Conservation (phyloP, 1,140 invertebrate genomes). For the Ooceraea biroi region DNA sequence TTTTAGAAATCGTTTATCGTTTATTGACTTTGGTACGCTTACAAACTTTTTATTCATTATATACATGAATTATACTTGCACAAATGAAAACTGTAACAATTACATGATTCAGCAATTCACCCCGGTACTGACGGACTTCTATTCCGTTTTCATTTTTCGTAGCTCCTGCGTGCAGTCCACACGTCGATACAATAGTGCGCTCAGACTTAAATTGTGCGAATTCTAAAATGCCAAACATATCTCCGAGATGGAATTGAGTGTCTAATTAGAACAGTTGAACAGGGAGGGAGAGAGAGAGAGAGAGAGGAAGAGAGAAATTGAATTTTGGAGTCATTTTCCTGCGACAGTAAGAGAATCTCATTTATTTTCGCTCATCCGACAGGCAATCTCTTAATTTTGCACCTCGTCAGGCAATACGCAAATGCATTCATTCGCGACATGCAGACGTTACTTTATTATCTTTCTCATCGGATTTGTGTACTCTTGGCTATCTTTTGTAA, state of each 20-base stretch:
- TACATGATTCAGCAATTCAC: not conserved
- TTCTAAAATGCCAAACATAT: constrained; percentile 48
- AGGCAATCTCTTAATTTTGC: constrained; percentile 80
- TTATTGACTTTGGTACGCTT: not conserved
- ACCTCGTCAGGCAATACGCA: constrained; percentile 76
- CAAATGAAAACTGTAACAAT: not conserved
- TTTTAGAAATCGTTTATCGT: no score
- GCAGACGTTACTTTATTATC: constrained; percentile 72
- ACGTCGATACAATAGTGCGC: constrained; percentile 66
- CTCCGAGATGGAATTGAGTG: constrained; percentile 74
- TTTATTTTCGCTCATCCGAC: constrained; percentile 68
- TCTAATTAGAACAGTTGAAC: constrained; percentile 79
- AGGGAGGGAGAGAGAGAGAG: constrained; percentile 66
- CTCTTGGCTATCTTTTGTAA: not conserved
- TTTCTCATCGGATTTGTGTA: constrained; percentile 30
- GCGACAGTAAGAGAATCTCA: constrained; percentile 65
- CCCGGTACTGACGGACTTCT: not conserved
- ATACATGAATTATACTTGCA: not conserved
- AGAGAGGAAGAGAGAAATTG: constrained; percentile 77
- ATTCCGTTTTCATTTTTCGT: not conserved
- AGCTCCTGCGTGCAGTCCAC: constrained; percentile 1
- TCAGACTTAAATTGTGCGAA: constrained; percentile 63
- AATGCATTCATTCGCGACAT: constrained; percentile 68
- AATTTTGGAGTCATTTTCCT: constrained; percentile 77
- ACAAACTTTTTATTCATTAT: not conserved